Conservation (phyloP, 2,888 invertebrate genomes). For the Eupithecia subumbrata region DNA sequence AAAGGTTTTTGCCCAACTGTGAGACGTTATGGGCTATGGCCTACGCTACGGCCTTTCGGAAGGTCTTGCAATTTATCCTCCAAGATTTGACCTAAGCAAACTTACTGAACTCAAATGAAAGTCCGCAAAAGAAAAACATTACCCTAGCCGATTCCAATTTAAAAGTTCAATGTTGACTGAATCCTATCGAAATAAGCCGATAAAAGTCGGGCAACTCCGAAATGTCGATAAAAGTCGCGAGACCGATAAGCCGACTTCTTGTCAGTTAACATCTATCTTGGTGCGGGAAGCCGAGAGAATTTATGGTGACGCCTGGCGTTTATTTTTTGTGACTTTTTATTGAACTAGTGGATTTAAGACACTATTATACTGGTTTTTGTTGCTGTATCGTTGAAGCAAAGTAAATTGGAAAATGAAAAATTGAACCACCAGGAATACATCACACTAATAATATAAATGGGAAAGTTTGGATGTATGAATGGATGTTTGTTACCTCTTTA, state of each 20-base stretch:
- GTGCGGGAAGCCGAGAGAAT: conserved; percentile 31
- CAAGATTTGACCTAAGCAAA: conserved; percentile 7
- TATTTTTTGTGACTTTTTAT: neutral
- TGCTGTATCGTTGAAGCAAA: neutral
- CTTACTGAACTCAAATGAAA: conserved; percentile 6
- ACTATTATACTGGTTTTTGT: neutral
- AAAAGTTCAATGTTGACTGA: conserved; percentile 36
- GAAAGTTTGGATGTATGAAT: too few species aligned
- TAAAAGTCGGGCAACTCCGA: conserved; percentile 7
- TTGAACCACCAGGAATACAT: too few species aligned
- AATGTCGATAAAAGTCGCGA: conserved; percentile 36
- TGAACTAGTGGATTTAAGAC: neutral
- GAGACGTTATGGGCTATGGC: too few species aligned
- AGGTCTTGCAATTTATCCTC: neutral
- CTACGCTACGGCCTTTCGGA: neutral
- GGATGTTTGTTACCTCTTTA: too few species aligned
- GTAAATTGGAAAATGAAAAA: too few species aligned
- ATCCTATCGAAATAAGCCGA: conserved; percentile 25
- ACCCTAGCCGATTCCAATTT: conserved; percentile 36
- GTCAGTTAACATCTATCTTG: conserved; percentile 46
- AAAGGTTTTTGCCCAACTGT: too few species aligned
- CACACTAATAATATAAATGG: too few species aligned
- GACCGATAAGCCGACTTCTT: conserved; percentile 37
- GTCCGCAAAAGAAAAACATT: conserved; percentile 11
- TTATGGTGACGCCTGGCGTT: conserved; percentile 25